These are phyloP conservation scores for Lydus trimaculatus DNA, from an alignment of 2,888 invertebrate genomes.

Conservation along the genomic window DNA sequence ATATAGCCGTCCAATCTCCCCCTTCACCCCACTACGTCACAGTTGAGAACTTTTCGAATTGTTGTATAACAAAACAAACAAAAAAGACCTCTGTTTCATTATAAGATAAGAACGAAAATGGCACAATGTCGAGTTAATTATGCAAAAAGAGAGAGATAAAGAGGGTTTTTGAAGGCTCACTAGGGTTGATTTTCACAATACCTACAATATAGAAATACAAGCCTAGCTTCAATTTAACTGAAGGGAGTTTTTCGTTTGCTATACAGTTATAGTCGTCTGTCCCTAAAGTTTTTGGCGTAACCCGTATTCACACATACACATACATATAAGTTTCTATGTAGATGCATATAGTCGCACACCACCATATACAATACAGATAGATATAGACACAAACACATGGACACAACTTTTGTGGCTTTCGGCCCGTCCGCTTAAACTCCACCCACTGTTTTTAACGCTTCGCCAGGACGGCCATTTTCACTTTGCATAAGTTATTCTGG, in stretches of 20 bases:
- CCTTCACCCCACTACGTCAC: neutral
- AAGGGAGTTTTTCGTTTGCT: conserved; percentile 32
- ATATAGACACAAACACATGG: neutral
- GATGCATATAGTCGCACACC: neutral
- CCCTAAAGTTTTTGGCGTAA: conserved; percentile 58
- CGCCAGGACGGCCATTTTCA: conserved; percentile 60
- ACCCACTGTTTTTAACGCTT: conserved; percentile 59
- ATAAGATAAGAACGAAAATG: conserved; percentile 55
- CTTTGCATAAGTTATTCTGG: conserved; percentile 60
- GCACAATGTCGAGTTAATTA: conserved; percentile 59
- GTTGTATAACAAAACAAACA: conserved; percentile 49
- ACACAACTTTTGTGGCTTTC: conserved; percentile 61
- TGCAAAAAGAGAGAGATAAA: conserved; percentile 55
- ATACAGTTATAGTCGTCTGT: neutral
- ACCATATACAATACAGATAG: neutral
- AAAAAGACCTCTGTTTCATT: conserved; percentile 47
- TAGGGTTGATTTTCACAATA: neutral
- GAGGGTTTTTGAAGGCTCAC: conserved; percentile 45
- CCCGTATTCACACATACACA: conserved; percentile 31
- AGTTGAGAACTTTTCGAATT: neutral
- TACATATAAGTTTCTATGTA: neutral
- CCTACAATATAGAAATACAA: conserved; percentile 29
- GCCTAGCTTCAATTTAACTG: conserved; percentile 45
- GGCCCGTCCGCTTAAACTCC: conserved; percentile 57
- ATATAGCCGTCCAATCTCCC: conserved; percentile 51